Conservation (phyloP, 2,888 invertebrate genomes). For the Plutella xylostella region DNA sequence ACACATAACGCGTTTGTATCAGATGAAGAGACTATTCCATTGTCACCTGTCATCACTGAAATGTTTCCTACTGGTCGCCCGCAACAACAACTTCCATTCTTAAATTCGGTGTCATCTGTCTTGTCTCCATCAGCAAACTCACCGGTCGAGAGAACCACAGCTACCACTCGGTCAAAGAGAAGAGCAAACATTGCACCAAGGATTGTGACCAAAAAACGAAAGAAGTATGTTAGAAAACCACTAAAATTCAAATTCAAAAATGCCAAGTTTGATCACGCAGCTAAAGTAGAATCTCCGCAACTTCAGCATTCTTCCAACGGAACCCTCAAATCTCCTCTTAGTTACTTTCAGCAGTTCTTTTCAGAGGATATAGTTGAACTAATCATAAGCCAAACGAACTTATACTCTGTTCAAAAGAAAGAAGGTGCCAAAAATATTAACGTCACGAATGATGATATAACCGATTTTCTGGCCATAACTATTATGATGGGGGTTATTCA, state of each 20-base stretch:
- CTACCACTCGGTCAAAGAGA: neutral
- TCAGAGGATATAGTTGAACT: neutral
- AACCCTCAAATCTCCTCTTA: neutral
- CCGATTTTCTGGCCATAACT: neutral
- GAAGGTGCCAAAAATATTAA: neutral
- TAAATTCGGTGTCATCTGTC: neutral
- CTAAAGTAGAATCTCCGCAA: neutral
- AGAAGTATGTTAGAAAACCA: neutral
- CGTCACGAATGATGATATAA: neutral
- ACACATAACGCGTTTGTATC: neutral
- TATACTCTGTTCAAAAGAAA: slow-evolving; percentile 1
- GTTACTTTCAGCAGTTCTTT: neutral
- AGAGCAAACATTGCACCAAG: neutral
- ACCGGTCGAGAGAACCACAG: too few relatives aligned
- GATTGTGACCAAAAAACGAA: neutral
- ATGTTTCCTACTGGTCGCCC: neutral
- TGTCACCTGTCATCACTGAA: neutral
- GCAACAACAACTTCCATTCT: neutral
- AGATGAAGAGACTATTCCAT: neutral
- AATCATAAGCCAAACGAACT: neutral
- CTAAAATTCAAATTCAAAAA: neutral
- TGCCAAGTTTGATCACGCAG: neutral
- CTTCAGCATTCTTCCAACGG: neutral
- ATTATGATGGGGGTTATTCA: slow-evolving; percentile 1
- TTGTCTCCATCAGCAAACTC: slow-evolving; percentile 11